These are phyloP conservation scores for Orchestes rusci DNA, from an alignment of 2,888 invertebrate species.

Conservation along the genomic window DNA sequence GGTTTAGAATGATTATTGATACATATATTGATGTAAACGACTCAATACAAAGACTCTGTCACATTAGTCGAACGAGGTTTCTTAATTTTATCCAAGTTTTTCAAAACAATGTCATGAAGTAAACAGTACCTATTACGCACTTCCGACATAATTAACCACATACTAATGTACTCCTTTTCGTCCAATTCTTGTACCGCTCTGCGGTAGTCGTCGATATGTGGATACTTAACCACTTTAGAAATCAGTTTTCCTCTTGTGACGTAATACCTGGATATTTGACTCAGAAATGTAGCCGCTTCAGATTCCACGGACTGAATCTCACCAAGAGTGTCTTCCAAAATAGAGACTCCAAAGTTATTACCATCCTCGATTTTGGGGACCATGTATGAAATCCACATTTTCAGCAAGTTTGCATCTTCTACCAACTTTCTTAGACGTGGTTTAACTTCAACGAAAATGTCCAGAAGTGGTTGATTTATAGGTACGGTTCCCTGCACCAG, in stretches of 20 bases:
- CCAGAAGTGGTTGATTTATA: constrained; percentile 79
- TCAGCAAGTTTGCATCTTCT: constrained; percentile 90
- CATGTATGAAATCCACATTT: constrained; percentile 99
- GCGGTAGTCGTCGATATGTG: constrained; percentile 93
- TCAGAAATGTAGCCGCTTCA: constrained; percentile 95
- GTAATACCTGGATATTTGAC: constrained; percentile 95
- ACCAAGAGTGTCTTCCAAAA: constrained; percentile 95
- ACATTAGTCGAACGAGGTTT: constrained; percentile 90
- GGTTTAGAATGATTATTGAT: too few species aligned
- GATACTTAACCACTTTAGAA: constrained; percentile 92
- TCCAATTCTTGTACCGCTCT: constrained; percentile 89
- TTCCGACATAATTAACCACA: constrained; percentile 92
- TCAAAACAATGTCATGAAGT: constrained; percentile 94
- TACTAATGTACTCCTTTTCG: constrained; percentile 92
- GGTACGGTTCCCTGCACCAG: constrained; percentile 80
- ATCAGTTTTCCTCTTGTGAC: constrained; percentile 80
- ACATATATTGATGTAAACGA: too few species aligned
- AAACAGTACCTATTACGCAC: constrained; percentile 97
- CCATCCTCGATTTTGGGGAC: constrained; percentile 99
- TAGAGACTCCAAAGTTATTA: constrained; percentile 98
- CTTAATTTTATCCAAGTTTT: constrained; percentile 98
- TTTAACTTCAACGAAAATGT: constrained; percentile 85
- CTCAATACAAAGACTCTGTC: constrained; percentile 71
- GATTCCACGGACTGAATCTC: constrained; percentile 95
- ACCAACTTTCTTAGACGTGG: constrained; percentile 91